Conservation (phyloP, 2,888 invertebrate genomes). For the Serrognathus titanus region DNA sequence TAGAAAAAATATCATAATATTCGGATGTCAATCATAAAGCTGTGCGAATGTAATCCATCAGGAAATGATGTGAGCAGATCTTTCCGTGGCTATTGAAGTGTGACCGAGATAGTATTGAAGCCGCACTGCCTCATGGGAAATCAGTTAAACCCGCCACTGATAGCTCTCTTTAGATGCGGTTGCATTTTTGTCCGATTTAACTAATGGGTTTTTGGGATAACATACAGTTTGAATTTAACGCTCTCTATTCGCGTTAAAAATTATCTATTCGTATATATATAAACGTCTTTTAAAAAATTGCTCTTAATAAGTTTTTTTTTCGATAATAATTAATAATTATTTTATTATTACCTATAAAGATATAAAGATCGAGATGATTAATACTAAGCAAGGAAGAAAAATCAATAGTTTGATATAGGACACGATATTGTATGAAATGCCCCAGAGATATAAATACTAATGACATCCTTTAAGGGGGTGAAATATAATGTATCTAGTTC, state of each 20-base stretch:
- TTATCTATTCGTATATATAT: no score
- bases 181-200: constrained; percentile 35
- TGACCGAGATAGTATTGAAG: constrained; percentile 49
- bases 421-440: constrained; percentile 16
- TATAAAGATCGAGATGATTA: no score
- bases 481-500: constrained; percentile 38
- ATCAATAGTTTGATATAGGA: not conserved
- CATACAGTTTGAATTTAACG: no score
- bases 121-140: constrained; percentile 45
- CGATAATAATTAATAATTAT: no score
- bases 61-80: constrained; percentile 44
- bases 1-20: not conserved
- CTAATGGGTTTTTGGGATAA: constrained; percentile 28
- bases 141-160: constrained; percentile 42
- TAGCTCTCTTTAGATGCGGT: constrained; percentile 21
- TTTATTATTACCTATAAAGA: no score
- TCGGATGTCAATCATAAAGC: constrained; percentile 18
- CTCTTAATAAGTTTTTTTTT: no score
- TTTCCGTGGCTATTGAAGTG: constrained; percentile 49
- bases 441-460: constrained; percentile 33
- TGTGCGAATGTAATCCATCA: constrained; percentile 35
- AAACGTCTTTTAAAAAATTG: no score
- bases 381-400: not conserved
- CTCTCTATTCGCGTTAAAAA: no score
- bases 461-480: constrained; percentile 40